Percentiles rank a stretch among this genome's conserved stretches.
These are phyloP conservation scores for Microplitis deprimator DNA, from an alignment of 2,888 invertebrate genomes.

Conservation along the genomic window DNA sequence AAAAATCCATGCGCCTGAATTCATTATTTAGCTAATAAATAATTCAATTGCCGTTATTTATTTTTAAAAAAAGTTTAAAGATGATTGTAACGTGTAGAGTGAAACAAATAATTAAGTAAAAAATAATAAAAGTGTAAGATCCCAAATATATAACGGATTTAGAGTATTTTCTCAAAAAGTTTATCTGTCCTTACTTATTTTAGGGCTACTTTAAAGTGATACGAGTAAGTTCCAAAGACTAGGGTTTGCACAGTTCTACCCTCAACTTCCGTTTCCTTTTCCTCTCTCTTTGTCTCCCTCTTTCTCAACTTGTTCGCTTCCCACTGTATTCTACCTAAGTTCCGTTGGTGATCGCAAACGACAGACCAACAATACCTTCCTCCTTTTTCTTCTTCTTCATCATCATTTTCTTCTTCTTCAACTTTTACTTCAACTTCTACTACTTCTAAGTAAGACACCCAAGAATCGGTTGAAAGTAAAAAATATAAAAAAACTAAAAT, in stretches of 20 bases:
- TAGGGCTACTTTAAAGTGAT: slow-evolving; percentile 55
- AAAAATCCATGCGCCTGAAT: no score
- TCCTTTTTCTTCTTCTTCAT: no score
- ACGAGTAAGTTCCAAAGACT: slow-evolving; percentile 52
- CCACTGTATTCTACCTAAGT: background rate
- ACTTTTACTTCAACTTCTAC: background rate
- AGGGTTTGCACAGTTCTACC: slow-evolving; percentile 39
- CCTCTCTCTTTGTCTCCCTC: background rate
- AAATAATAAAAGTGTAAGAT: slow-evolving; percentile 1
- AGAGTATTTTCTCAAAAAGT: slow-evolving; percentile 53
- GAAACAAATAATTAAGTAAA: background rate
- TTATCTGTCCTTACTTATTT: slow-evolving; percentile 44
- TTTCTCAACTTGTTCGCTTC: background rate
- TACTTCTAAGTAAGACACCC: background rate
- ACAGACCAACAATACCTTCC: background rate
- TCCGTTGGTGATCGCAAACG: background rate
- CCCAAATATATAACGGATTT: slow-evolving; percentile 19
- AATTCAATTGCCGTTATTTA: no score
- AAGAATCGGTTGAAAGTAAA: background rate
- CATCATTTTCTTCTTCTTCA: no score
- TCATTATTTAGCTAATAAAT: no score
- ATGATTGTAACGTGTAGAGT: no score
- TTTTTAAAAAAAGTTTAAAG: no score
- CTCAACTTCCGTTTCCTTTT: slow-evolving; percentile 17
- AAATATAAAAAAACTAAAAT: background rate